phyloP scores from a whole-genome alignment of 2,888 invertebrate species.

The Agriopis leucophaearia region DNA sequence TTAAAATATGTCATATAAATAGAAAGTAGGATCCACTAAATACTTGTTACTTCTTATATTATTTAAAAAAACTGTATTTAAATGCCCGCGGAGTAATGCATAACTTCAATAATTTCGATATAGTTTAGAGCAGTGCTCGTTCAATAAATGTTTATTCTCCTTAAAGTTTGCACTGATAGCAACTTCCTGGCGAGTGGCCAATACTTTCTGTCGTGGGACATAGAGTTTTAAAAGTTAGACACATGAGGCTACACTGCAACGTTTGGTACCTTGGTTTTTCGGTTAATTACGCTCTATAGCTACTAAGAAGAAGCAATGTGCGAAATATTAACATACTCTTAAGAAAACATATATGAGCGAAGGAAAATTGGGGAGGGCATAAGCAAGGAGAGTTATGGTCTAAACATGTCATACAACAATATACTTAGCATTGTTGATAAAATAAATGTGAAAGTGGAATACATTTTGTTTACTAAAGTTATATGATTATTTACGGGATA shows the following conservation, averaged over 20 bases:
- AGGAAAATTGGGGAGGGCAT: constrained; percentile 14
- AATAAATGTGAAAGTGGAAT: no score
- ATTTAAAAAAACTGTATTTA: neutral
- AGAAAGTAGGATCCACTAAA: no score
- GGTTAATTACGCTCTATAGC: constrained; percentile 1
- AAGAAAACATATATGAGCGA: neutral
- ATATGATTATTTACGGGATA: no score
- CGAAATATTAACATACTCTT: neutral
- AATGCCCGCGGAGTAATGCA: neutral
- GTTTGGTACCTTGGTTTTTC: constrained; percentile 26
- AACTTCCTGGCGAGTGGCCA: constrained; percentile 49
- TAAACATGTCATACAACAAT: no score
- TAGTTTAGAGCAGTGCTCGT: constrained; percentile 12
- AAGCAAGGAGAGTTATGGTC: no score
- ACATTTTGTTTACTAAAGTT: no score
- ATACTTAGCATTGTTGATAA: no score
- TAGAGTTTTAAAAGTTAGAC: constrained; percentile 48
- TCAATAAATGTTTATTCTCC: constrained; percentile 41
- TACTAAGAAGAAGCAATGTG: neutral
- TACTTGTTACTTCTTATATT: no score
- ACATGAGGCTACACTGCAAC: constrained; percentile 41
- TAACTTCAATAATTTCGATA: neutral
- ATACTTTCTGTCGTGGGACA: constrained; percentile 42
- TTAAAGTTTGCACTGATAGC: constrained; percentile 38
- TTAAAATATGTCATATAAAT: no score